Percentiles rank a stretch among this genome's conserved stretches.
Conservation (phyloP, 2,113 vertebrate species). For the Lampris megalopsis region DNA sequence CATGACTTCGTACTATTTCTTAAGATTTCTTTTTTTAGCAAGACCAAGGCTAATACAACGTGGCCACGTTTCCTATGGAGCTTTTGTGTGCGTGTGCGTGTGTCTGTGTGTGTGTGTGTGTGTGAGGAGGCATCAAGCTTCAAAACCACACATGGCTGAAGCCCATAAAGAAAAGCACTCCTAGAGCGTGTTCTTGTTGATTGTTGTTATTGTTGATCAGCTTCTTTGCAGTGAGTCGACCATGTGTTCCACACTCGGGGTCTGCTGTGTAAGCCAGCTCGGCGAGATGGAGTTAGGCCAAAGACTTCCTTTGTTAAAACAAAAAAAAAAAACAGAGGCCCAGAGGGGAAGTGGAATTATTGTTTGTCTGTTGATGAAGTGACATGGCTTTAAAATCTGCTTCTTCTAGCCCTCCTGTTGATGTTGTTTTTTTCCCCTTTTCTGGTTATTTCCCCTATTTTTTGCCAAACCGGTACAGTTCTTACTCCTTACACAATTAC, state of each 20-base stretch:
- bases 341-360: constrained; percentile 41
- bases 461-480: constrained; percentile 19
- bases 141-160: constrained; percentile 15
- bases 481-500: constrained; percentile 38
- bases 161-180: constrained; percentile 34
- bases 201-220: constrained; percentile 55
- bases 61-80: constrained; percentile 16
- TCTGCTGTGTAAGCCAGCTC: constrained; percentile 45
- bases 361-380: constrained; percentile 53
- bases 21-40: background rate
- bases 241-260: constrained; percentile 50
- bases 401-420: constrained; percentile 6
- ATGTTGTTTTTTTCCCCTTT: constrained; percentile 18
- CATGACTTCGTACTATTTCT: background rate
- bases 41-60: constrained; percentile 5
- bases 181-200: constrained; percentile 30
- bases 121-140: background rate
- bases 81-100: no score
- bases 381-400: constrained; percentile 15
- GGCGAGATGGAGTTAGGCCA: constrained; percentile 37
- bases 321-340: constrained; percentile 28
- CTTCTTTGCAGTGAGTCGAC: constrained; percentile 45
- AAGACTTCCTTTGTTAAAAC: constrained; percentile 29
- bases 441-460: constrained; percentile 23
- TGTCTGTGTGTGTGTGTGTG: background rate